These are phyloP conservation scores for Thymelicus acteon DNA, from an alignment of 2,888 invertebrate genomes.

Conservation along the genomic window DNA sequence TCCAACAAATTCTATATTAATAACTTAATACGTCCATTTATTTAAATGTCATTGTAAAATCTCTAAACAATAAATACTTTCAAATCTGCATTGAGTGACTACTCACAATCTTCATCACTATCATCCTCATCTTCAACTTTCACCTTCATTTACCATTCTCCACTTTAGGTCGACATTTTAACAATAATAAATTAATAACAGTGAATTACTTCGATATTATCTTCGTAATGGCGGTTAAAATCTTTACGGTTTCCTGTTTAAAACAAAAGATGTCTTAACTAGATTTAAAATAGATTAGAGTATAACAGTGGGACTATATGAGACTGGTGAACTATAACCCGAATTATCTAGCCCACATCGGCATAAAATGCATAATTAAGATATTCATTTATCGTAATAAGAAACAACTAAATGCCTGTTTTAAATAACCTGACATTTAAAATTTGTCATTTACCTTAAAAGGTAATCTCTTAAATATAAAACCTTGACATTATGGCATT, in stretches of 20 bases:
- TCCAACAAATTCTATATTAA: not conserved
- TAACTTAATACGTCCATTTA: constrained; percentile 2
- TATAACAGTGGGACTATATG: not conserved
- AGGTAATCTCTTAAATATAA: not conserved
- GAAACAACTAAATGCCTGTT: not conserved
- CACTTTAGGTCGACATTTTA: constrained; percentile 25
- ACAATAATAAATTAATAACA: constrained; percentile 35
- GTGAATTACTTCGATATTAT: constrained; percentile 34
- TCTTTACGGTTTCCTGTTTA: constrained; percentile 27
- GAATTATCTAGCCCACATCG: no score
- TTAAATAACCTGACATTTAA: not conserved
- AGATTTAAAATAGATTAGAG: not conserved
- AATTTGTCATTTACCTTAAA: constrained; percentile 1
- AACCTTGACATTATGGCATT: not conserved
- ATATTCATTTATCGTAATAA: not conserved
- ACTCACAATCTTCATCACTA: constrained; percentile 25
- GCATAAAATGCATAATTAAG: no score
- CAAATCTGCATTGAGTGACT: constrained; percentile 11
- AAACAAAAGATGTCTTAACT: constrained; percentile 6
- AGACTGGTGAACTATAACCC: no score
- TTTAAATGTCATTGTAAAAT: constrained; percentile 1
- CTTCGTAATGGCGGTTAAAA: constrained; percentile 26
- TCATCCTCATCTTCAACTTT: constrained; percentile 31
- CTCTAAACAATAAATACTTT: constrained; percentile 7
- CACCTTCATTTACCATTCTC: constrained; percentile 29